phyloP scores from a whole-genome alignment of 2,113 vertebrate genomes.

The Osmerus eperlanus region DNA sequence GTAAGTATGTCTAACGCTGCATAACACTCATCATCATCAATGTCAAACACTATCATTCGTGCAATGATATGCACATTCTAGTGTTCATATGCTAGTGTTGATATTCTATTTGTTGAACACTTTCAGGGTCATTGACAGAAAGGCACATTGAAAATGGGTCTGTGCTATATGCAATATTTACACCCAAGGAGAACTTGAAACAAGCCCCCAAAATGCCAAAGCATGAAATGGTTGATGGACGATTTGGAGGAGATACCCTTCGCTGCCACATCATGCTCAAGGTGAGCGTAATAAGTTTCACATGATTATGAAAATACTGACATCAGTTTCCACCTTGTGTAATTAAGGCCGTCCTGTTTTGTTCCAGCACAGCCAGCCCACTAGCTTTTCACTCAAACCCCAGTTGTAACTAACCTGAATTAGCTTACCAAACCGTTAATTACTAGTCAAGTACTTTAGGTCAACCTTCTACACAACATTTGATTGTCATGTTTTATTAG shows the following conservation, averaged over 20 bases:
- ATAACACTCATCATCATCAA: not conserved
- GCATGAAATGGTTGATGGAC: accelerated
- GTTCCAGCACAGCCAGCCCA: too few species aligned
- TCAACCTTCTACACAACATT: too few species aligned
- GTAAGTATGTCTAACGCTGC: constrained; percentile 37
- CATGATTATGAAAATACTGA: not conserved
- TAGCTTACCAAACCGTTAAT: too few species aligned
- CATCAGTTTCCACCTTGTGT: not conserved
- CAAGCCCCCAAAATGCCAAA: not conserved
- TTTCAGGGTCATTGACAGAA: constrained; percentile 55
- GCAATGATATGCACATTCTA: not conserved
- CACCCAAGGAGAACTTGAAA: constrained; percentile 48
- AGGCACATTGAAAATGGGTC: constrained; percentile 51
- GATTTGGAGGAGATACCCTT: constrained; percentile 34
- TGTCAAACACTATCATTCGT: not conserved
- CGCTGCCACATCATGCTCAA: constrained; percentile 63
- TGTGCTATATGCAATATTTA: constrained; percentile 59
- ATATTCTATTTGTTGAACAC: not conserved
- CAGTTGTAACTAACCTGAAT: too few species aligned
- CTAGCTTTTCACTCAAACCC: too few species aligned
- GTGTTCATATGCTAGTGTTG: not conserved
- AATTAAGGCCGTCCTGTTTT: not conserved
- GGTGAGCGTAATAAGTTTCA: constrained; percentile 22
- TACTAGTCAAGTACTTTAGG: too few species aligned
- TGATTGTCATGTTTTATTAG: too few species aligned